phyloP scores from a whole-genome alignment of 1,140 invertebrate genomes.

The Cyclina sinensis region DNA sequence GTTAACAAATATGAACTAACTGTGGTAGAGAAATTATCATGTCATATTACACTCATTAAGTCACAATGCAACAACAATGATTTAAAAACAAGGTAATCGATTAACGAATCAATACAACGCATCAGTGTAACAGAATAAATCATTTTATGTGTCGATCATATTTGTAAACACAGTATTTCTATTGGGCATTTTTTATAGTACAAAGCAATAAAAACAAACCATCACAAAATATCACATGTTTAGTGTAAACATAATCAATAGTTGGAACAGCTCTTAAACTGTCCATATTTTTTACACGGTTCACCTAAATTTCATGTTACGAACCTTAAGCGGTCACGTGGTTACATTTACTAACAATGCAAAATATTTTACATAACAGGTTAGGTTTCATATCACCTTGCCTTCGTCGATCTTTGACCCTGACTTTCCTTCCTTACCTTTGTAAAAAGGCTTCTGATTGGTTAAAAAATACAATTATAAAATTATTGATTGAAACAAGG shows the following conservation, averaged over 20 bases:
- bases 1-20: background rate
- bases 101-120: conserved; percentile 26
- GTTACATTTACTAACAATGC: conserved; percentile 4
- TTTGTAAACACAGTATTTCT: background rate
- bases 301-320: conserved; percentile 20
- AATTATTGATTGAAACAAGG: conserved; percentile 56
- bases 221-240: no score
- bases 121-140: conserved; percentile 2
- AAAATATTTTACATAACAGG: conserved; percentile 30
- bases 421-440: conserved; percentile 8
- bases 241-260: no score
- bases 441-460: conserved; percentile 62
- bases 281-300: background rate
- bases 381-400: conserved; percentile 58
- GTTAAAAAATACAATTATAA: conserved; percentile 18
- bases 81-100: conserved; percentile 39
- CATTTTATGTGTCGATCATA: conserved; percentile 12
- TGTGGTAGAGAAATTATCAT: conserved; percentile 36
- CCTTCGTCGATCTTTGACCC: background rate
- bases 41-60: conserved; percentile 36
- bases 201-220: conserved; percentile 51
- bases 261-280: no score
- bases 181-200: conserved; percentile 19
- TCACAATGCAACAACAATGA: background rate
- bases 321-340: background rate